phyloP scores from a whole-genome alignment of 2,888 invertebrate genomes.

The Drosophila phalerata region DNA sequence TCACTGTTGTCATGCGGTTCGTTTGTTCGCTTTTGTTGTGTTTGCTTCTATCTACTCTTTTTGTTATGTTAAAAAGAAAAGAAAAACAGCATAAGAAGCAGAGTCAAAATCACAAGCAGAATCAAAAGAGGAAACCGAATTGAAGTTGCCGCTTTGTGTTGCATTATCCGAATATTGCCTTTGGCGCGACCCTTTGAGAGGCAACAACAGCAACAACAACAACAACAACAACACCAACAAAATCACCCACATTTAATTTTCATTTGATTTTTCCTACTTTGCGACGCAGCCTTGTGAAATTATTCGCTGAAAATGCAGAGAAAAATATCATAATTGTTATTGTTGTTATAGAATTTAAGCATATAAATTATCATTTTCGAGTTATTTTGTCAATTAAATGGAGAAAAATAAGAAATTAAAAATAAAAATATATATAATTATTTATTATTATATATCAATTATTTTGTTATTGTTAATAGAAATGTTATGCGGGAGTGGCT shows the following conservation, averaged over 20 bases:
- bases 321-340: slow-evolving; percentile 17
- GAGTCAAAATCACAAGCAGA: not conserved
- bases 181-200: slow-evolving; percentile 33
- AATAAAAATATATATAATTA: too few relatives aligned
- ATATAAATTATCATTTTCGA: not conserved
- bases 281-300: slow-evolving; percentile 2
- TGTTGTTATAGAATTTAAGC: slow-evolving; percentile 10
- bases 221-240: not conserved
- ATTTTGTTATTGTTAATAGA: not conserved
- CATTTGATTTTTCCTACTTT: slow-evolving; percentile 6
- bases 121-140: slow-evolving; percentile 23
- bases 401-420: not conserved
- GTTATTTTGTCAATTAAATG: slow-evolving; percentile 4
- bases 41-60: slow-evolving; percentile 17
- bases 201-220: not conserved
- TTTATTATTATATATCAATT: not conserved
- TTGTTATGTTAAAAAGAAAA: slow-evolving; percentile 26
- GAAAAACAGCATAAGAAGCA: slow-evolving; percentile 4
- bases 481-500: not conserved
- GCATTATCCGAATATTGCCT: slow-evolving; percentile 60
- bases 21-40: slow-evolving; percentile 39
- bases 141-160: slow-evolving; percentile 67
- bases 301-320: not conserved
- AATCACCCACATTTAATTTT: slow-evolving; percentile 18
- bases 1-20: slow-evolving; percentile 26